Base-by-base conservation (phyloP, 1,140 invertebrate genomes). In the Formica exsecta region DNA sequence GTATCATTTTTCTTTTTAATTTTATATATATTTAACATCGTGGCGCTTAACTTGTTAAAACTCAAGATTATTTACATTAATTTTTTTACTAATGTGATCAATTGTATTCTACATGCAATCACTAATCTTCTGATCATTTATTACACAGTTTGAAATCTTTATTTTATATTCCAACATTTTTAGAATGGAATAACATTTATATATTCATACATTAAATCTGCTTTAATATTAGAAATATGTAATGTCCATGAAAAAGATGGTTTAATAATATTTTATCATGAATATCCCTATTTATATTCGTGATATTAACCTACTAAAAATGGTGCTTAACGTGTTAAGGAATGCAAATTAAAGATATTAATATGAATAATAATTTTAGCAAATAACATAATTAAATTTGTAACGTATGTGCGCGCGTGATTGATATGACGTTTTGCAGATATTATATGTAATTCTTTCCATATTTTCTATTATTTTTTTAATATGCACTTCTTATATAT, bases 11-110 rank as follows among this genome's bases (percentile, higher is more conserved):
- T 70, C 48, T 64, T 44, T 65, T 71, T 22, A 8, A 65, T 87
- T 32, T 41, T 51, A 1, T 61, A 5, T 59, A 38, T 16, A 22
- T 70, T 61, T 13, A 25, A 16, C 3, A 64, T 32, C 59, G 22
- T 68, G 68, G 76, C 64, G 32, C 76, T 88, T 83, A 87, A 87
- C 44, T 86, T 87, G 85, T 73, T 86, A 84, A 71, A 87, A 4
- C 57, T 71, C 9, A 65, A 9, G 25, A 29, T 32, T 16, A 13
- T 62, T 81, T 9, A 51, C 2, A 57, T 29, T 57, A 57, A 22
- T 59, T 65, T 44, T 48, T 84, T 38, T 19, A 19, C 3, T 54
- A 41, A n/a, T 38, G 19, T 61, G 13, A 59, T 66, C 0, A 83
- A 83, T 57, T 74, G 7, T 51, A 51, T 76, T 54, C 3, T 54